Conservation (phyloP, 2,888 invertebrate species). For the Dicycla oo region DNA sequence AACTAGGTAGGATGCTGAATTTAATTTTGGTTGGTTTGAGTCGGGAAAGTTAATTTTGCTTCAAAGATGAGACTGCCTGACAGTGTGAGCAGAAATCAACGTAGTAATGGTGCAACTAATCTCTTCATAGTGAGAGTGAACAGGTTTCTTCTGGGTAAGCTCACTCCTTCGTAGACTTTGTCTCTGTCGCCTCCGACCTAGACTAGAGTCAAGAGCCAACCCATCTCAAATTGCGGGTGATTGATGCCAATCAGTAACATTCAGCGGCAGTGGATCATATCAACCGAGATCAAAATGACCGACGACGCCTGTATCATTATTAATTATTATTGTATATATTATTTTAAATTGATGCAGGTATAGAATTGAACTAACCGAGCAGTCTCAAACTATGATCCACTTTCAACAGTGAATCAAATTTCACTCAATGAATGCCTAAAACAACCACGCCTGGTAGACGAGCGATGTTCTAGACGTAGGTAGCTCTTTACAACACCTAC, state of each 20-base stretch:
- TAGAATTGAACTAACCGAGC: neutral
- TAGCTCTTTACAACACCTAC: neutral
- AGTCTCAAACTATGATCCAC: neutral
- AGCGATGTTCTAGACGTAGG: neutral
- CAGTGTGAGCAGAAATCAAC: neutral
- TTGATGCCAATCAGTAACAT: neutral
- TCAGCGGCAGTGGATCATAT: neutral
- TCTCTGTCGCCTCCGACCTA: no score
- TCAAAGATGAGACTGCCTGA: neutral
- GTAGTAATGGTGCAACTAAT: neutral
- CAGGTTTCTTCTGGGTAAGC: no score
- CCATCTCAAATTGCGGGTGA: no score
- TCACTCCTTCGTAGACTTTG: no score
- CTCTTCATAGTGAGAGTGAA: no score
- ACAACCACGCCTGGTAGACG: neutral
- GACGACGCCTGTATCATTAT: neutral
- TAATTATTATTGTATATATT: no score
- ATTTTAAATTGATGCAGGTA: neutral
- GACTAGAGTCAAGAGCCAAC: no score
- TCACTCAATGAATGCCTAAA: neutral
- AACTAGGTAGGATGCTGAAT: slow-evolving; percentile 30
- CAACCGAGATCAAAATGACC: neutral
- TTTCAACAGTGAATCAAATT: neutral
- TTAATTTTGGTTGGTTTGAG: slow-evolving; percentile 18
- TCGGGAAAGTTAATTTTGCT: neutral